These are phyloP conservation scores for Neodiprion lecontei DNA, from an alignment of 1,140 invertebrate species.

Conservation along the genomic window DNA sequence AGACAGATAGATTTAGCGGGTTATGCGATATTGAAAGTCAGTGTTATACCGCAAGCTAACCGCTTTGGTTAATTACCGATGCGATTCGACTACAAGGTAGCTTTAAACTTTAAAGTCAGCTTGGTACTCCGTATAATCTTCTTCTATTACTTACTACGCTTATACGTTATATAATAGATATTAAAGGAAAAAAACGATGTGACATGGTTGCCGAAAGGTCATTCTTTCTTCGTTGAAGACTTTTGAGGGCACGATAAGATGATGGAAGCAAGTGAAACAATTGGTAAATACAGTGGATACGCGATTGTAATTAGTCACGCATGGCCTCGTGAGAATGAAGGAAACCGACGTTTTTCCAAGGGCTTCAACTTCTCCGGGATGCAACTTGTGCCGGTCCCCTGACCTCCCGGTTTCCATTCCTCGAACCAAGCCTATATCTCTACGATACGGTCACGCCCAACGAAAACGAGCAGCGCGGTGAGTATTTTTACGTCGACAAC, in stretches of 20 bases:
- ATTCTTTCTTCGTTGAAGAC: neutral
- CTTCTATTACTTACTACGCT: too few relatives aligned
- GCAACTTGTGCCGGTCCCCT: neutral
- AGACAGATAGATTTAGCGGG: neutral
- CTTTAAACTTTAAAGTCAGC: too few relatives aligned
- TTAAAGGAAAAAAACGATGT: too few relatives aligned
- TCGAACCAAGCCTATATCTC: neutral
- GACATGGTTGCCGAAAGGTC: neutral
- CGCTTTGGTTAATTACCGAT: too few relatives aligned
- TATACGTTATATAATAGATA: too few relatives aligned
- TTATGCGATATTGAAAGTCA: too few relatives aligned
- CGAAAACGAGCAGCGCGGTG: too few relatives aligned
- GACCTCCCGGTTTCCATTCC: neutral
- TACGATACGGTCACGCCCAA: neutral
- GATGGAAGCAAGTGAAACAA: conserved; percentile 2
- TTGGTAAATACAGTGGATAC: conserved; percentile 14
- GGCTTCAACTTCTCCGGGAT: neutral
- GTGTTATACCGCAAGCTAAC: too few relatives aligned
- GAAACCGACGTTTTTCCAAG: conserved; percentile 23
- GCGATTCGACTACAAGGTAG: too few relatives aligned
- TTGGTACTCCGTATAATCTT: too few relatives aligned
- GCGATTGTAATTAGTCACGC: conserved; percentile 53
- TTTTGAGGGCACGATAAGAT: neutral
- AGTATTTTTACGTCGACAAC: neutral
- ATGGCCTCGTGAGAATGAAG: conserved; percentile 49